Evolutionary conservation across 2,888 invertebrate species (phyloP).

Genomic region (Unio delphinus): DNA sequence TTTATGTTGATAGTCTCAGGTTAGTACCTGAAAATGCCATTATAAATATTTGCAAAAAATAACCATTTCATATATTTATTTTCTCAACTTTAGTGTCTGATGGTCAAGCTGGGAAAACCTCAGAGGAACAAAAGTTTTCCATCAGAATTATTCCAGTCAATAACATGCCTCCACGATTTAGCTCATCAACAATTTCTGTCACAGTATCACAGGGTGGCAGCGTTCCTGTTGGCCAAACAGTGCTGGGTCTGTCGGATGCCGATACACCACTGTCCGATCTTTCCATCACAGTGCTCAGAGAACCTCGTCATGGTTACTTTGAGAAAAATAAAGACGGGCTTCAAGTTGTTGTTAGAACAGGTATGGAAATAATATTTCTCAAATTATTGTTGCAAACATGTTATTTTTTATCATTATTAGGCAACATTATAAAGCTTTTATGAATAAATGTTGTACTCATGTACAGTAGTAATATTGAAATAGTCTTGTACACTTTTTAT

Average conservation of each 20-base stretch:
- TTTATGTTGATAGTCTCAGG: neutral
- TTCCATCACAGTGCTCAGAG: slow-evolving; percentile 39
- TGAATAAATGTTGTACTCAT: too few species aligned
- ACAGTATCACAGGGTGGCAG: slow-evolving; percentile 51
- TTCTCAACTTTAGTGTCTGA: slow-evolving; percentile 46
- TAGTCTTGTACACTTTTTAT: too few species aligned
- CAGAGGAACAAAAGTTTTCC: slow-evolving; percentile 54
- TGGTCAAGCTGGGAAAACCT: slow-evolving; percentile 30
- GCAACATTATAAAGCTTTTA: too few species aligned
- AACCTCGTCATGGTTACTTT: slow-evolving; percentile 48
- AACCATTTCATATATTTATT: neutral
- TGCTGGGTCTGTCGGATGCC: slow-evolving; percentile 53
- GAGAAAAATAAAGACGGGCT: slow-evolving; percentile 43
- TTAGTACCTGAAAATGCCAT: neutral
- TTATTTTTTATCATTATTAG: neutral
- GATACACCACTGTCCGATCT: slow-evolving; percentile 55
- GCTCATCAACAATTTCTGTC: slow-evolving; percentile 32
- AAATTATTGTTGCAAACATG: neutral
- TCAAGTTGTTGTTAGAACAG: slow-evolving; percentile 33
- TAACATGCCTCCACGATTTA: slow-evolving; percentile 58
- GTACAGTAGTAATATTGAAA: too few species aligned
- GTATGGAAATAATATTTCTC: slow-evolving; percentile 11
- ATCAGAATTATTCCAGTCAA: slow-evolving; percentile 62
- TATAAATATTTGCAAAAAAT: too few species aligned
- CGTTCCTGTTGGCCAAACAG: slow-evolving; percentile 45